Percentiles rank a stretch among this genome's conserved stretches.
Evolutionary conservation across 1,140 invertebrate species (phyloP).

Genomic region (Drosophila miranda): DNA sequence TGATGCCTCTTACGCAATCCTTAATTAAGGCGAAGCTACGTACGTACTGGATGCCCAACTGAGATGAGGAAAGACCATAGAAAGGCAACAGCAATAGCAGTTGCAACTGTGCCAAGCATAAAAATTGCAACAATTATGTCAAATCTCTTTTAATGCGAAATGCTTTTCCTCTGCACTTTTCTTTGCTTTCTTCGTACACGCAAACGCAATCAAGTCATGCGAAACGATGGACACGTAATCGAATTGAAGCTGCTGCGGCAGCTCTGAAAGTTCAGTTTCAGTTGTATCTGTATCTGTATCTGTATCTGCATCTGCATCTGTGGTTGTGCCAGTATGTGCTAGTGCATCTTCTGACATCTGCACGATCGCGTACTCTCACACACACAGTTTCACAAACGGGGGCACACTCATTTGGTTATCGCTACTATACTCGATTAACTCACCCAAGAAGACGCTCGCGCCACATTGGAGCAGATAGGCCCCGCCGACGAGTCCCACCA

Average conservation of each 20-base stretch:
- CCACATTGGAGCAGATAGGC: conserved; percentile 72
- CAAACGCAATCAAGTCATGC: conserved; percentile 65
- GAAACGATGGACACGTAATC: conserved; percentile 65
- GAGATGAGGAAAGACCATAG: conserved; percentile 32
- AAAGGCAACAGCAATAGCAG: conserved; percentile 6
- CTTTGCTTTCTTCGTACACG: conserved; percentile 53
- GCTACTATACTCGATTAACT: conserved; percentile 51
- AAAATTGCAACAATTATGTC: conserved; percentile 65
- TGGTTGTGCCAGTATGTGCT: neutral
- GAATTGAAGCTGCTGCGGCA: conserved; percentile 18
- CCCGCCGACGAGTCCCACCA: conserved; percentile 73
- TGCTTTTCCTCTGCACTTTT: conserved; percentile 45
- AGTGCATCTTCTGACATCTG: conserved; percentile 1
- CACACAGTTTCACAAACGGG: neutral
- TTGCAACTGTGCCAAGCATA: conserved; percentile 2
- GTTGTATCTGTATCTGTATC: conserved; percentile 15
- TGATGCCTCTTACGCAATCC: conserved; percentile 50
- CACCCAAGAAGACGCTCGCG: conserved; percentile 64
- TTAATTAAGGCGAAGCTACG: conserved; percentile 50
- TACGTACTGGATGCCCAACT: conserved; percentile 34
- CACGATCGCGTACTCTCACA: conserved; percentile 23
- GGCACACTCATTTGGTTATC: conserved; percentile 14
- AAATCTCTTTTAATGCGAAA: conserved; percentile 62
- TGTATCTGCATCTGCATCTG: neutral
- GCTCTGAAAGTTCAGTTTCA: conserved; percentile 33